Conservation (phyloP, 2,888 invertebrate species). For the Adela reaumurella region DNA sequence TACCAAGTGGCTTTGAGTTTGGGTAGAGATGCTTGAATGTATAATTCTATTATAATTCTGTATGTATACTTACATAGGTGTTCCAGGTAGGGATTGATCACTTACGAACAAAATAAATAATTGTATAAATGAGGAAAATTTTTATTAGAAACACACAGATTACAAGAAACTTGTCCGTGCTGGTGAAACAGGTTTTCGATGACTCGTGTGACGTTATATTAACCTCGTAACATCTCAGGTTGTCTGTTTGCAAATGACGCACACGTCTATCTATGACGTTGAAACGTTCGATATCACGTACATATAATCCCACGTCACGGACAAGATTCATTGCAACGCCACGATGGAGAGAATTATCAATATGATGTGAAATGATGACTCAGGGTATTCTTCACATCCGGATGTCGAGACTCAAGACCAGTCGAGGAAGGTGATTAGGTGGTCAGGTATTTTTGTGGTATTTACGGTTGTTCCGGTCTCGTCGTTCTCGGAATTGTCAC, state of each 20-base stretch:
- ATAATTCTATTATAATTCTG: too few species aligned
- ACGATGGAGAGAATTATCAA: not conserved
- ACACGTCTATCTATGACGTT: not conserved
- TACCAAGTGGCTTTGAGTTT: too few species aligned
- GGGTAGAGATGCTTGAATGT: too few species aligned
- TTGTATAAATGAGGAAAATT: not conserved
- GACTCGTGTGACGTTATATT: not conserved
- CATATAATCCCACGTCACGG: not conserved
- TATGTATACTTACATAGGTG: too few species aligned
- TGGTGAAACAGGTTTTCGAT: not conserved
- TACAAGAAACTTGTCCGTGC: not conserved
- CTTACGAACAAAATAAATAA: too few species aligned
- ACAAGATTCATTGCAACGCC: not conserved
- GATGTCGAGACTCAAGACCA: not conserved
- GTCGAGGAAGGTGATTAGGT: not conserved
- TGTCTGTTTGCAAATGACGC: not conserved
- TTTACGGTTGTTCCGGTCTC: not conserved
- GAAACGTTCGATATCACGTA: not conserved
- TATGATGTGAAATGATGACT: not conserved
- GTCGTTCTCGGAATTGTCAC: not conserved
- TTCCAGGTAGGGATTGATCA: too few species aligned
- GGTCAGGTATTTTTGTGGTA: not conserved
- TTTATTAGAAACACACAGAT: not conserved
- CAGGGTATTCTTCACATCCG: not conserved
- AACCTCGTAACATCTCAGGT: not conserved